Evolutionary conservation across 30 jellyfish, hydroid and myxozoan genomes (phyloP).

Genomic region (Aurelia sp.): DNA sequence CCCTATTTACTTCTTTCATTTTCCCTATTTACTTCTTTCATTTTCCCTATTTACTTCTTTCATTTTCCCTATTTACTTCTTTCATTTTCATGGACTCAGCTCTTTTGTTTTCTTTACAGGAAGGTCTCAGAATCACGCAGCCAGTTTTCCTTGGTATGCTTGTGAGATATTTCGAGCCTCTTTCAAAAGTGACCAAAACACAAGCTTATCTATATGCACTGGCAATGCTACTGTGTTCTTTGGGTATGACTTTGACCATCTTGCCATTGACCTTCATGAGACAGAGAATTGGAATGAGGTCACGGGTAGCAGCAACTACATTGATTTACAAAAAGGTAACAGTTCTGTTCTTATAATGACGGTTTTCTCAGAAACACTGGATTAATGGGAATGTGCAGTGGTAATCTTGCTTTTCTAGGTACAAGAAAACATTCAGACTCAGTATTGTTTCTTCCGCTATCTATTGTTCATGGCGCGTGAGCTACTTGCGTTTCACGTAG

Average conservation of each 20-base stretch:
- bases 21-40: too few species aligned
- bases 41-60: too few species aligned
- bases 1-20: too few species aligned
- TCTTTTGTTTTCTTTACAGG: slow-evolving; percentile 44
- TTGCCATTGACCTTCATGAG: slow-evolving; percentile 70
- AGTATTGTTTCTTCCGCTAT: too few species aligned
- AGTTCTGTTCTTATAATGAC: not conserved
- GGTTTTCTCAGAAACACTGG: not conserved
- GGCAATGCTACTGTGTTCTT: slow-evolving; percentile 75
- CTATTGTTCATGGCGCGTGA: too few species aligned
- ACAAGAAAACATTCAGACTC: too few species aligned
- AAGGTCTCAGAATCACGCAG: slow-evolving; percentile 72
- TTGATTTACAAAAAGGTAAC: slow-evolving; percentile 83
- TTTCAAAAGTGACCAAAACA: slow-evolving; percentile 33
- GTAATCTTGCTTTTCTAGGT: too few species aligned
- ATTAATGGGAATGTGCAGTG: too few species aligned
- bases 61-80: too few species aligned
- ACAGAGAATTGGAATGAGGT: slow-evolving; percentile 73
- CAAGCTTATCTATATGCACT: slow-evolving; percentile 79
- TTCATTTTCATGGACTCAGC: too few species aligned
- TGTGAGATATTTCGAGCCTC: slow-evolving; percentile 68
- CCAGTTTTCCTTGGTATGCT: slow-evolving; percentile 85
- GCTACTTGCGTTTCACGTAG: too few species aligned
- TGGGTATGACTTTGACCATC: slow-evolving; percentile 56
- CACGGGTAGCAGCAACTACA: slow-evolving; percentile 83